Percentiles rank a stretch among this genome's conserved stretches.
These are phyloP conservation scores for Dipodomys stephensi DNA, from an alignment of 2,113 vertebrate species.

Conservation along the genomic window DNA sequence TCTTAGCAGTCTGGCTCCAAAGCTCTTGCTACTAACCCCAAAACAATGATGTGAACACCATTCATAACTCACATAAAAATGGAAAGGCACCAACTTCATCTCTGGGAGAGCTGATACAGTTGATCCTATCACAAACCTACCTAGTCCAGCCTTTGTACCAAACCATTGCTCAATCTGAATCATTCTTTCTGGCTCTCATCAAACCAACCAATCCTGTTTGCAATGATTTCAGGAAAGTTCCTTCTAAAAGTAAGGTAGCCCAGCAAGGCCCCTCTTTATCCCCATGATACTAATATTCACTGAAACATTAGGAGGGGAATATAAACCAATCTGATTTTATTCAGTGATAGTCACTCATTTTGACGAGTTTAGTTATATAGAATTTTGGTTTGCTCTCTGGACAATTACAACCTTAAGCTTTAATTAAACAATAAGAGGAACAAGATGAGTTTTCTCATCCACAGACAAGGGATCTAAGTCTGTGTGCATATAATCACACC, in stretches of 20 bases:
- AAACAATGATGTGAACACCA: not conserved
- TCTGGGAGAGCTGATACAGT: not conserved
- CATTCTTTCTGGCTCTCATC: not conserved
- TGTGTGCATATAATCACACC: not conserved
- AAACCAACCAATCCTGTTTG: not conserved
- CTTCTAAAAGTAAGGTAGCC: not conserved
- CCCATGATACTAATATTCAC: not conserved
- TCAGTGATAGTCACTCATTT: not conserved
- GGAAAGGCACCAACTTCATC: not conserved
- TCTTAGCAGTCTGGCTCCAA: not conserved
- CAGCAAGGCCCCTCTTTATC: not conserved
- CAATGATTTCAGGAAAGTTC: not conserved
- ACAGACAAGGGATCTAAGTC: not conserved
- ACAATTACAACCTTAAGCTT: slow-evolving; percentile 12
- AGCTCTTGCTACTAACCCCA: not conserved
- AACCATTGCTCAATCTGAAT: not conserved
- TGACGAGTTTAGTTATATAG: not conserved
- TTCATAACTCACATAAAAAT: not conserved
- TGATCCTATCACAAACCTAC: not conserved
- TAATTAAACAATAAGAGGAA: slow-evolving; percentile 1
- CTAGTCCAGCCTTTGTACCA: not conserved
- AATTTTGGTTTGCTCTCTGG: not conserved
- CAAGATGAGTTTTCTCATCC: slow-evolving; percentile 40
- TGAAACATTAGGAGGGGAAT: not conserved
- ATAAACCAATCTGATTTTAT: slow-evolving; percentile 22